Evolutionary conservation across 2,113 vertebrate genomes (phyloP).

Genomic region (Salminus brasiliensis): DNA sequence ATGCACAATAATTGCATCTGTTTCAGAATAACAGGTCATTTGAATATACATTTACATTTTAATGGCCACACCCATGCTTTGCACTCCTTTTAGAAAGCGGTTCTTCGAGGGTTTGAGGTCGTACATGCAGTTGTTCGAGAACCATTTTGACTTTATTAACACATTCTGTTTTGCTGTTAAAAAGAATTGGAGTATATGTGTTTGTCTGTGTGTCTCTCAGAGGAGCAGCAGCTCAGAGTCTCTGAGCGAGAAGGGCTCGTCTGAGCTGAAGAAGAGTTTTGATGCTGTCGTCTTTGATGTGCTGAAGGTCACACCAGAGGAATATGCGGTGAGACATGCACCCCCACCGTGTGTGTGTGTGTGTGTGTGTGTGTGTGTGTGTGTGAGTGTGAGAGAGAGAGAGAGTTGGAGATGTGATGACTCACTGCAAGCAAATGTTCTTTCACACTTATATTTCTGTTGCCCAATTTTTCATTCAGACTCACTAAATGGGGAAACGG

Average conservation of each 20-base stretch:
- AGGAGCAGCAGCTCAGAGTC: constrained; percentile 98
- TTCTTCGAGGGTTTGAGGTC: no score
- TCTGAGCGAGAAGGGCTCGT: constrained; percentile 91
- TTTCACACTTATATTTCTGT: background rate
- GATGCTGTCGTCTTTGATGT: constrained; percentile 98
- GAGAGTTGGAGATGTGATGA: constrained; percentile 11
- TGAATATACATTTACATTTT: no score
- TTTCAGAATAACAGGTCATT: no score
- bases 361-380: constrained; percentile 1
- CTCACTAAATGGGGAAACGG: background rate
- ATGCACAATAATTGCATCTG: no score
- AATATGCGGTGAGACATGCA: constrained; percentile 90
- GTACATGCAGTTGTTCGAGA: no score
- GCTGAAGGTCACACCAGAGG: constrained; percentile 96
- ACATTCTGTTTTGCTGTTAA: no score
- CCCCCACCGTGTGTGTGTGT: background rate
- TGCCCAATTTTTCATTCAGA: background rate
- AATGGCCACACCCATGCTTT: no score
- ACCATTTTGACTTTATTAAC: no score
- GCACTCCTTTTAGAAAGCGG: no score
- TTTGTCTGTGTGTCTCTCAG: constrained; percentile 66
- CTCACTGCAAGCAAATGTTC: background rate
- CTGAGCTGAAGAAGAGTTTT: constrained; percentile 96
- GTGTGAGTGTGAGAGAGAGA: background rate
- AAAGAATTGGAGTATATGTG: background rate